Evolutionary conservation across 2,797 vertebrate species (phyloP).

Genomic region (Schizothorax lantsangensis): DNA sequence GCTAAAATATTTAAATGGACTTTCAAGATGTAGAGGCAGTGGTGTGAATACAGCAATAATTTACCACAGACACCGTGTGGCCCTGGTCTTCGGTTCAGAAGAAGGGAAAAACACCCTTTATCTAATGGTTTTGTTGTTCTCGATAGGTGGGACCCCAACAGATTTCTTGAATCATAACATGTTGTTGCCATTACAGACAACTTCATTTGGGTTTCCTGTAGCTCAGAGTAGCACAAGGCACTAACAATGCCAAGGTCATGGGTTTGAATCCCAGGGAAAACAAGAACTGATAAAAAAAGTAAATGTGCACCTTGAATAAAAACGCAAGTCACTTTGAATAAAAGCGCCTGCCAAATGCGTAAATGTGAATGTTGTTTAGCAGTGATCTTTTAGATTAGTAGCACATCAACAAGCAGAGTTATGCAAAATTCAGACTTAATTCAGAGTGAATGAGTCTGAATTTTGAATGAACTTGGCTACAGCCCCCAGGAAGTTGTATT

Average conservation of each 20-base stretch:
- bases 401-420: background rate
- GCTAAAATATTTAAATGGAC: background rate
- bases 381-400: background rate
- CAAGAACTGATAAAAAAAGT: background rate
- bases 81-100: background rate
- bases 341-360: background rate
- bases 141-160: background rate
- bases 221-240: background rate
- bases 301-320: background rate
- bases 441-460: background rate
- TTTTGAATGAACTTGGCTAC: background rate
- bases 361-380: background rate
- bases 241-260: background rate
- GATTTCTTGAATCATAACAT: background rate
- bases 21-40: background rate
- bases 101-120: background rate
- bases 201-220: background rate
- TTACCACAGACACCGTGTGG: background rate
- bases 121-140: background rate
- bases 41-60: background rate
- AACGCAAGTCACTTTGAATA: background rate
- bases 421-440: background rate
- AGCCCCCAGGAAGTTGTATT: background rate
- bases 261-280: background rate
- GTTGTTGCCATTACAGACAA: background rate